A percentile compares a stretch with the other conserved stretches of the same genome.
Evolutionary conservation across 2,797 vertebrate genomes (phyloP).

Genomic region (Acrossocheilus fasciatus): DNA sequence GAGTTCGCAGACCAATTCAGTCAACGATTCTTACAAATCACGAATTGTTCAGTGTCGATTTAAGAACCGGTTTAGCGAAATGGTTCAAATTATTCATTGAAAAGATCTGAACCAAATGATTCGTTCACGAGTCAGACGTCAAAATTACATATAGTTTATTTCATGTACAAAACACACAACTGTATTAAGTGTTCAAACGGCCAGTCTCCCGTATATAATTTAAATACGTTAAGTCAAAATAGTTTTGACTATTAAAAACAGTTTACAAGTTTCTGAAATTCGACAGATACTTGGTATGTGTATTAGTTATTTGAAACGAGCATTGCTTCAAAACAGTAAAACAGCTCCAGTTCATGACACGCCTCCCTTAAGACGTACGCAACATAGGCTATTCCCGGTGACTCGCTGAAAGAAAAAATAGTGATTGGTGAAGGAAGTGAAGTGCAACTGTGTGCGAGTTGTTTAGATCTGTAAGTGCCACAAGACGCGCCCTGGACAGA

Average conservation of each 20-base stretch:
- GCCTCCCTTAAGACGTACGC: not conserved
- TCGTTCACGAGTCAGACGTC: not conserved
- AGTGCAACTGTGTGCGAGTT: not conserved
- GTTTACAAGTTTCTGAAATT: not conserved
- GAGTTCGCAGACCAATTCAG: too few species aligned
- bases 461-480: not conserved
- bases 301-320: too few species aligned
- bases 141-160: not conserved
- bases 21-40: too few species aligned
- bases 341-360: not conserved
- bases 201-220: not conserved
- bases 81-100: not conserved
- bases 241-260: not conserved
- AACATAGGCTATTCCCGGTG: not conserved
- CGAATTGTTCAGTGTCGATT: not conserved
- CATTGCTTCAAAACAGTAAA: not conserved
- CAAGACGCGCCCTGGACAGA: not conserved
- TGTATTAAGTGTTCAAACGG: not conserved
- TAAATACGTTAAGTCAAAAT: not conserved
- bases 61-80: not conserved
- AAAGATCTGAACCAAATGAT: not conserved
- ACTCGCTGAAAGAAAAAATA: not conserved
- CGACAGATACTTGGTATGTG: not conserved
- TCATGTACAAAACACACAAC: not conserved
- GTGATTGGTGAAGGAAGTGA: constrained; percentile 9